Evolutionary conservation across 2,888 invertebrate genomes (phyloP), one percentile per base, ranked within the genome.

Genomic region (Chrysotoxum bicinctum): DNA sequence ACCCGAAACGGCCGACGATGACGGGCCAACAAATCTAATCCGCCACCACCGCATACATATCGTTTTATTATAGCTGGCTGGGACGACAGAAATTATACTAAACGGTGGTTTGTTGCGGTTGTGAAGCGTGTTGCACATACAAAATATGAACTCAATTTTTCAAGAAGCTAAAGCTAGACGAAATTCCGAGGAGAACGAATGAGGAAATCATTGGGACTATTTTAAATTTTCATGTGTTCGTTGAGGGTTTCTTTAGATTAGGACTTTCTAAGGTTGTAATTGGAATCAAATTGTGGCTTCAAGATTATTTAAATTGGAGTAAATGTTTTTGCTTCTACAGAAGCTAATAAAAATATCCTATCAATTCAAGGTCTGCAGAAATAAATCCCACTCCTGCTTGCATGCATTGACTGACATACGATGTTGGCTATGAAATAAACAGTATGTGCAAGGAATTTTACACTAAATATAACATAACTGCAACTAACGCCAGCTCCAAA

Each of bases 101-200:
- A 81, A 70, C 70, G 70, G 81, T 72, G 56, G 45, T 21, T 64
- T 81, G 70, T 52, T 72, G 56, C 16, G 73, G 37, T 45, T 30
- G n/a, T 19, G 16, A 21, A 62, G 50, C 50, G 56, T 62, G 68
- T 50, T 50, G 69, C 21, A 52, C 68, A 69, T 75, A 62, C 58
- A 69, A 62, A 80, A 48, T 74, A 43, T 45, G 43, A 16, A 19
- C 62, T 43, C 26, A 43, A 9, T 56, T 56, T 56, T 14, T 3
- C 21, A 40, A 37, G 26, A 74, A 68, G 56, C 32, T 74, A 10
- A 74, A 68, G 56, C 32, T 74, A 10, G 21, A 54, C 54, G 43
- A 35, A 54, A 32, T 54, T 52, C n/a, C 4, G 26, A 52, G 30
- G 9, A 30, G 52, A 52, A n/a, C 14, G 9, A 52, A 52, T n/a